Evolutionary conservation across 2,797 vertebrate species (phyloP), one percentile per base, ranked within the genome.

Genomic region (Clarias platycephalus): DNA sequence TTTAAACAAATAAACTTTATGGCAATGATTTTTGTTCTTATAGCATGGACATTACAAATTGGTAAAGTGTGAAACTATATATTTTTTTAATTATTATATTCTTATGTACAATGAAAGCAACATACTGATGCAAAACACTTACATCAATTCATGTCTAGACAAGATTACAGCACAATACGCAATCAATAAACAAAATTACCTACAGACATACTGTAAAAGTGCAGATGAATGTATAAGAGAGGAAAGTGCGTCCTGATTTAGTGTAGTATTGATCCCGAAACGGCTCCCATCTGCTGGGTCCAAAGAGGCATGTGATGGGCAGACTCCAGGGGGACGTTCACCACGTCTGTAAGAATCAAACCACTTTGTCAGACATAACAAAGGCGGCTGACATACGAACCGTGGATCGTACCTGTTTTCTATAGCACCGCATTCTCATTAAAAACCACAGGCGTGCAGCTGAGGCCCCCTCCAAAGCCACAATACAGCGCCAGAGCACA

Each of bases 371-470:
- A 92, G 91, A 90, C 86, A 84, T 91, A 94, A 95, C 94, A 95
- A 95, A 94, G 93, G 91, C 89, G 70, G 87, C 89, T 91, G 93
- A 95, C 94, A 95, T 92, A 91, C 88, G 93, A 94, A 92, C 93
- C 93, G 88, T 64, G 92, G 92, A 91, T 93, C 91, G 91, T 95
- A 95, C 94, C 94, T 95, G 94, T 92, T 92, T 90, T 91, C 91
- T 90, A 90, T 90, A 87, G 90, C 92, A 88, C 92, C 89, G 92
- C 88, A 92, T 95, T 94, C 94, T 95, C 94, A 95, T 94, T 95
- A 94, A 95, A 95, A 95, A 92, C 91, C 90, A 91, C 91, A 89
- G 91, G 92, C 89, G 87, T 90, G 93, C 95, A 95, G 94, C 94
- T 96, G 95, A 93, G 94, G 93, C 94, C 94, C 78, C 94, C 77